phyloP scores from a whole-genome alignment of 1,140 invertebrate species.

The Drosophila littoralis region DNA sequence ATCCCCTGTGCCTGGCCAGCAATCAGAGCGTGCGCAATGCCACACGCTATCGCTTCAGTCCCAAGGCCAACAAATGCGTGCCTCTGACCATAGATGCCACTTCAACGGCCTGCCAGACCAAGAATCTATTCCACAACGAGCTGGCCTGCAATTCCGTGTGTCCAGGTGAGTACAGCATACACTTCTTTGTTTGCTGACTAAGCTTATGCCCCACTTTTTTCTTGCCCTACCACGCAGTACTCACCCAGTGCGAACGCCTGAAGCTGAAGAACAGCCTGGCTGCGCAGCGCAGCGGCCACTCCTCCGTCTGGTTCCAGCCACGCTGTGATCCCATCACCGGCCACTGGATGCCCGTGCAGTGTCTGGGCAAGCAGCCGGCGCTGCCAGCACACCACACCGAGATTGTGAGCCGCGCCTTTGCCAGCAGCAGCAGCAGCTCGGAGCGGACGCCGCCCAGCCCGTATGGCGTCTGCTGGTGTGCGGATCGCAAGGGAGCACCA shows the following conservation, averaged over 20 bases:
- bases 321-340: slow-evolving; percentile 90
- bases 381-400: slow-evolving; percentile 32
- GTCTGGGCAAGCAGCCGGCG: slow-evolving; percentile 86
- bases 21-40: slow-evolving; percentile 83
- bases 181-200: too few species aligned
- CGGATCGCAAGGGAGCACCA: slow-evolving; percentile 91
- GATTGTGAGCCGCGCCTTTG: slow-evolving; percentile 67
- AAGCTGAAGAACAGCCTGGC: slow-evolving; percentile 90
- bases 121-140: slow-evolving; percentile 95
- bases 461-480: slow-evolving; percentile 92
- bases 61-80: slow-evolving; percentile 90
- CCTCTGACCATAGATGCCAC: slow-evolving; percentile 87
- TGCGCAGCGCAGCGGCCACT: slow-evolving; percentile 87
- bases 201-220: background rate
- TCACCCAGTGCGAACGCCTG: slow-evolving; percentile 92
- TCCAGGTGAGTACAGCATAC: slow-evolving; percentile 85
- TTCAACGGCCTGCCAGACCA: slow-evolving; percentile 90
- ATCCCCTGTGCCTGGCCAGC: slow-evolving; percentile 86
- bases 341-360: slow-evolving; percentile 92
- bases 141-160: slow-evolving; percentile 93
- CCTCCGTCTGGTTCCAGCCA: slow-evolving; percentile 87
- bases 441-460: slow-evolving; percentile 27
- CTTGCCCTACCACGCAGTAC: slow-evolving; percentile 81
- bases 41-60: slow-evolving; percentile 92
- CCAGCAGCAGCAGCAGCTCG: slow-evolving; percentile 1